Evolutionary conservation across 1,140 invertebrate species (phyloP).

Genomic region (Drusus annulatus): DNA sequence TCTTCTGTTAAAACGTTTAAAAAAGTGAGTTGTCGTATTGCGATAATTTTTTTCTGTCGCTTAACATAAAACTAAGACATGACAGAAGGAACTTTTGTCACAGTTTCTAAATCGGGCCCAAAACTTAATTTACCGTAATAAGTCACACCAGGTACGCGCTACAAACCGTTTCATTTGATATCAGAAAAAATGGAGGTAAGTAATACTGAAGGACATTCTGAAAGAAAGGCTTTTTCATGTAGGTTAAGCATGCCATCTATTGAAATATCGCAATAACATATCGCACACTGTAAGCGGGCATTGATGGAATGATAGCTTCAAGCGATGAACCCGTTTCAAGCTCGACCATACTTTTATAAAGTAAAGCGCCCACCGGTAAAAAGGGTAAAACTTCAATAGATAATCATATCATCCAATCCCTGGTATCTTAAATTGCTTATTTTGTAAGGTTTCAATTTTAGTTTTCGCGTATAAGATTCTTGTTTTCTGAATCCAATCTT

Average conservation of each 20-base stretch:
- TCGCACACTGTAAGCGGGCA: conserved; percentile 17
- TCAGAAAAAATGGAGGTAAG: neutral
- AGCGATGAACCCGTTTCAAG: conserved; percentile 19
- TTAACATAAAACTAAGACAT: no score
- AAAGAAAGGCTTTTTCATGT: neutral
- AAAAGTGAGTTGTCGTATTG: no score
- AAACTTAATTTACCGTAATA: no score
- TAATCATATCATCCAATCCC: no score
- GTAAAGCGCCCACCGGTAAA: no score
- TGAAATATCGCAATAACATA: conserved; percentile 31
- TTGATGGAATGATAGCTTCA: conserved; percentile 32
- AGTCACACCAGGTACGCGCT: neutral
- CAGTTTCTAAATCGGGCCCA: no score
- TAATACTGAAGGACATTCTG: neutral
- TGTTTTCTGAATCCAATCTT: neutral
- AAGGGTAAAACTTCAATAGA: no score
- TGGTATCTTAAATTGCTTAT: neutral
- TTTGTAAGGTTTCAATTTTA: neutral
- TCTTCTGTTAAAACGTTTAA: no score
- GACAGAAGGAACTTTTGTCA: no score
- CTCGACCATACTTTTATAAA: neutral
- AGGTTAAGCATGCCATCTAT: conserved; percentile 16
- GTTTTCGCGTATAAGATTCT: neutral
- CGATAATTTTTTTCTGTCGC: no score
- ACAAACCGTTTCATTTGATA: neutral